Evolutionary conservation across 2,888 invertebrate genomes (phyloP).

Genomic region (Catocala sponsa): DNA sequence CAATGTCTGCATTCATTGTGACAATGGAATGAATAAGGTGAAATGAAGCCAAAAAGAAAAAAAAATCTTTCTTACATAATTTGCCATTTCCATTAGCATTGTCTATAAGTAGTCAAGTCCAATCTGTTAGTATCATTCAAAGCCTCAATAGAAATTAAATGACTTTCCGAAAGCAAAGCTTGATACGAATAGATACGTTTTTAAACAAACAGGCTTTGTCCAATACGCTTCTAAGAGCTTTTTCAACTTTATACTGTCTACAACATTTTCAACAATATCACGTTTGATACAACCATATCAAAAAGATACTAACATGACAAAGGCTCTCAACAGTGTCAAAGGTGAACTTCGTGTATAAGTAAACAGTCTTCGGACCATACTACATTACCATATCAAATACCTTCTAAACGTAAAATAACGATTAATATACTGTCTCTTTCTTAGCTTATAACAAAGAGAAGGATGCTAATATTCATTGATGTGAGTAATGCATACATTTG

Average conservation of each 20-base stretch:
- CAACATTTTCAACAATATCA: conserved; percentile 27
- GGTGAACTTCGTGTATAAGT: conserved; percentile 56
- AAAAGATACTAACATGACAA: conserved; percentile 54
- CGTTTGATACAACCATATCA: conserved; percentile 46
- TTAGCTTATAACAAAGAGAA: conserved; percentile 29
- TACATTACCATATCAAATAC: conserved; percentile 49
- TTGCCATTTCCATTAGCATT: too few species aligned
- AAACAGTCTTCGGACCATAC: conserved; percentile 46
- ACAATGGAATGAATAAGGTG: too few species aligned
- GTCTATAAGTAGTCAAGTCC: too few species aligned
- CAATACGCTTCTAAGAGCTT: background rate
- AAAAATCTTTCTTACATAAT: too few species aligned
- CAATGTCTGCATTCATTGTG: too few species aligned
- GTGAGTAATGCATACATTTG: conserved; percentile 54
- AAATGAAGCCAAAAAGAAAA: too few species aligned
- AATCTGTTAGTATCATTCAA: too few species aligned
- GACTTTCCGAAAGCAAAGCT: too few species aligned
- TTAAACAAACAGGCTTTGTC: background rate
- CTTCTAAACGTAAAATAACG: conserved; percentile 43
- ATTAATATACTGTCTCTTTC: conserved; percentile 31
- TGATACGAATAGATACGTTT: background rate
- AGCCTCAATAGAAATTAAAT: too few species aligned
- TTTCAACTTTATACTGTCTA: background rate
- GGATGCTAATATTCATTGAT: conserved; percentile 43
- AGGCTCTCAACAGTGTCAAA: conserved; percentile 56